Evolutionary conservation across 2,888 invertebrate genomes (phyloP), one percentile per base, ranked within the genome.

Genomic region (Eristalis arbustorum): DNA sequence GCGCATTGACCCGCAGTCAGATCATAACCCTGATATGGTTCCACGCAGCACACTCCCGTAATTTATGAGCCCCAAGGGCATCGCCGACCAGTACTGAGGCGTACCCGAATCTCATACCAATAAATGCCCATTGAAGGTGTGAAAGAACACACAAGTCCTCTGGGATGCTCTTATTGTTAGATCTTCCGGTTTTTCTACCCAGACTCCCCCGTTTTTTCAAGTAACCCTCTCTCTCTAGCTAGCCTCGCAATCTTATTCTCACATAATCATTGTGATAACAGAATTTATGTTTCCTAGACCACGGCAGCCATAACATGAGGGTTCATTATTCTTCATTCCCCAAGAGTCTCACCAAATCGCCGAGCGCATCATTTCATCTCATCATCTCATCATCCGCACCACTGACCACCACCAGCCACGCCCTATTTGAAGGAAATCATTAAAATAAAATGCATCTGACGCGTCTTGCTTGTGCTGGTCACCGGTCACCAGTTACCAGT

Each of bases 321-420:
- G 84, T 34, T 59, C 37, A 72, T 76, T 80, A 71, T 73, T 68
- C 57, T 42, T n/a, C 61, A 57, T 57, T 59, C 69, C 49, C 42
- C 49, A 40, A 71, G 67, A 57, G 64, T 64, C 22, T 59, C 64
- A 61, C 63, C 37, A 64, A 2, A 14, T 61, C 23, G 63, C 42
- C 72, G 56, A 49, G 77, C 75, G 73, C 75, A 81, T 75, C 71
- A 67, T 80, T 78, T 77, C 83, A 80, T 77, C 77, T 66, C 59
- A 81, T 81, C 81, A 80, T 77, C 77, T 69, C 63, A 85, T 85
- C 81, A 85, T 81, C 80, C 64, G 73, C 81, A 77, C 81, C 81
- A 28, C 64, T 74, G 84, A 81, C 84, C 76, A 73, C 64, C 76
- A 69, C 64, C 76, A 68, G 69, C 76, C 73, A 81, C 77, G 84